phyloP scores from a whole-genome alignment of 2,113 vertebrate genomes.

The Crypturellus undulatus region DNA sequence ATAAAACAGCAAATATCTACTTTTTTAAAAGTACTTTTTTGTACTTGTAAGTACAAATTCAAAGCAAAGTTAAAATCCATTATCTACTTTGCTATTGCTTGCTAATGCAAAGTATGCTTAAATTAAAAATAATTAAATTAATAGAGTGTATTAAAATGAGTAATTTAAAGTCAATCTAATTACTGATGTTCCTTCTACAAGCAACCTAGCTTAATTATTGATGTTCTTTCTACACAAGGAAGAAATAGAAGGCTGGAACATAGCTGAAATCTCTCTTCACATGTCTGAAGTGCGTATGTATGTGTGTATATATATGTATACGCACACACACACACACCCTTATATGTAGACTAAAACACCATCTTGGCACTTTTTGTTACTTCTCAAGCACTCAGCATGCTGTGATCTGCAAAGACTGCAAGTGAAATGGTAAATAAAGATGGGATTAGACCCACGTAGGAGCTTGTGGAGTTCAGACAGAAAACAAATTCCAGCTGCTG shows the following conservation, averaged over 20 bases:
- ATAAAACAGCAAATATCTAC: not conserved
- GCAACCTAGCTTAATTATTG: not conserved
- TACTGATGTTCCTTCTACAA: not conserved
- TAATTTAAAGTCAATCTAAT: not conserved
- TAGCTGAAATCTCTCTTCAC: not conserved
- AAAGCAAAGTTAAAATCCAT: not conserved
- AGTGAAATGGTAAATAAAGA: not conserved
- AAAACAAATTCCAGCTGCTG: not conserved
- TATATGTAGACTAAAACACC: not conserved
- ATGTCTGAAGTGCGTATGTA: not conserved
- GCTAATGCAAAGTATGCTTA: not conserved
- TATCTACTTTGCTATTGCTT: not conserved
- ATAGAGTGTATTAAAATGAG: not conserved
- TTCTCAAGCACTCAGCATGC: not conserved
- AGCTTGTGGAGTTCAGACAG: not conserved
- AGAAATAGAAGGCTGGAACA: not conserved
- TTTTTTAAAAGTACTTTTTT: not conserved
- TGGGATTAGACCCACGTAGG: not conserved
- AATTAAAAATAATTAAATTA: not conserved
- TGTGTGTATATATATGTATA: fast-evolving
- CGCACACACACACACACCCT: no score
- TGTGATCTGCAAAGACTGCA: not conserved
- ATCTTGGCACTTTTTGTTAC: not conserved
- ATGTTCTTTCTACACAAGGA: not conserved
- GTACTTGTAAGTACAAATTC: not conserved